Base-by-base conservation (phyloP, 1,140 invertebrate species). In the Drosophila parvula region DNA sequence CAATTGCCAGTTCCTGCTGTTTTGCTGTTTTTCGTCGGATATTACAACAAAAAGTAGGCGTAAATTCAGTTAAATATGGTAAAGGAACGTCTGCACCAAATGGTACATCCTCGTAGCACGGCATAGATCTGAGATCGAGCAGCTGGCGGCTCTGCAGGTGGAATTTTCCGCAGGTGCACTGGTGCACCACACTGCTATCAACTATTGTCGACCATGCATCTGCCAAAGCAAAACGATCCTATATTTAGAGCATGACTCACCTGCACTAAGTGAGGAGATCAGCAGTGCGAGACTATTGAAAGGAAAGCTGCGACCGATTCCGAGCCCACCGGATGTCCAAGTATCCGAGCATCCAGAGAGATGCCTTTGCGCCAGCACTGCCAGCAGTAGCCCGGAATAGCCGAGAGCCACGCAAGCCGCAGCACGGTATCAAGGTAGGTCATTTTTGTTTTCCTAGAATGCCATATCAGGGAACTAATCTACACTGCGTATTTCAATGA, bases 381-480 rank as follows among this genome's bases (percentile, higher is more conserved):
- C 18, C 45, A 16, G 34, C 71, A 63, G 40, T 60, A 41, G 68
- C 28, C 74, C 45, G 61, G 61, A 56, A 50, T 40, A 59, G 30
- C 61, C 60, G 57, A 27, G 61, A 84, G 22, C 63, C 14, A 67
- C 36, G 22, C 44, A 84, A 80, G 38, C 38, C 48, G 22, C 64
- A 58, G 53, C 50, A 53, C 50, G 64, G 27, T 43, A 59, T 41
- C 22, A 83, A 80, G 65, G 81, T 80, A 68, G 41, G 51, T 8
- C n/a, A 10, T 10, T 16, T 3, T 5, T 10, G 14, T 3, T 5
- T 22, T 11, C 41, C 10, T 1, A 4, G 8, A 11, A 5, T 27
- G 3, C 12, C 3, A 2, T n/a, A 8, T 34, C 10, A 43, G 10
- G 34, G 18, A 9, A 1, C 14, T 62, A 9, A 41, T 41, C 47